Base-by-base conservation (phyloP, 1,140 invertebrate species). In the Leucophenga varia region DNA sequence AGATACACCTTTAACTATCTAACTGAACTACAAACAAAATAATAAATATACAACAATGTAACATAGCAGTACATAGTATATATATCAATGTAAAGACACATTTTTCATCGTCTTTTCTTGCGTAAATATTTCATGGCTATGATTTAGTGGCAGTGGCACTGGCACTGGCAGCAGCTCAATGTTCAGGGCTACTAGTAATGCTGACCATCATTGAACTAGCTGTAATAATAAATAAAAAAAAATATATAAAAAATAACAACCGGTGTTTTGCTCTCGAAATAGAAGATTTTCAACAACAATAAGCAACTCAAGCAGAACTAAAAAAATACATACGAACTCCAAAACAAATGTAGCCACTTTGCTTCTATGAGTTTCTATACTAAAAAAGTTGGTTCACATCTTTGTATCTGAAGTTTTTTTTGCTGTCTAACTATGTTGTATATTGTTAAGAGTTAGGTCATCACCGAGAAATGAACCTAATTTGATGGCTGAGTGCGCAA, bases 401-500 rank as follows among this genome's bases (percentile, higher is more conserved):
- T 25, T 19, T 10, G 12, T 28, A 12, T 12, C 25, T 28, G 6
- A 7, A 28, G 25, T 28, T 12, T 9, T 31, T 36, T 17, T 51
- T 36, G 40, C 21, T n/a, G n/a, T 22, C 41, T 56, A 36, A 43
- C 51, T 55, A 53, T 51, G 67, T 58, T 65, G 67, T 65, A 57
- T 56, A 67, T 65, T 58, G 55, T 55, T 51, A 58, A 57, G 45
- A 58, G 45, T 65, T 54, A 56, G 63, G 63, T 65, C 63, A 65
- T 61, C 60, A 63, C 67, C 67, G 53, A 63, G 63, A 65, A 63
- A 67, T 67, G 63, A 65, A 65, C 63, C 63, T 65, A 67, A 65
- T 65, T 65, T 65, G 59, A 63, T 65, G 63, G 48, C 63, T 63
- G 63, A 65, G 55, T 67, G 63, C 63, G 21, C 38, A 30, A 47